These are phyloP conservation scores for Alligator mississippiensis DNA, from an alignment of 2,113 vertebrate species.

Conservation along the genomic window DNA sequence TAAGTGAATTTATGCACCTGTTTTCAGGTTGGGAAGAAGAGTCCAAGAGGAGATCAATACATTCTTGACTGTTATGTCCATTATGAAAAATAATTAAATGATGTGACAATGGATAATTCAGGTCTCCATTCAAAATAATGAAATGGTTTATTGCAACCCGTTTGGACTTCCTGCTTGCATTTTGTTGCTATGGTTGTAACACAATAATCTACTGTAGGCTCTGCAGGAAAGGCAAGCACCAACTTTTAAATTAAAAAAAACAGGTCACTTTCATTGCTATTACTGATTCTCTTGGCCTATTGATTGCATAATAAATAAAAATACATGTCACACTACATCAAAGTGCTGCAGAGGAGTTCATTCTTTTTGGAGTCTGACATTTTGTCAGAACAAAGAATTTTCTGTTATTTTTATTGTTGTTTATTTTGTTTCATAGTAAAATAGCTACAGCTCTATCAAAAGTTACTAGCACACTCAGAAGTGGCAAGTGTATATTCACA, in stretches of 20 bases:
- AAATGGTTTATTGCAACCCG: not conserved
- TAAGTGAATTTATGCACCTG: no score
- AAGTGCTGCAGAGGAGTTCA: not conserved
- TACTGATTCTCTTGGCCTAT: not conserved
- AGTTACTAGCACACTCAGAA: not conserved
- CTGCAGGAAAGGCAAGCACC: not conserved
- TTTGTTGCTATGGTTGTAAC: not conserved
- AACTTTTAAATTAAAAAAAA: constrained; percentile 27
- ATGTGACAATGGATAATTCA: not conserved
- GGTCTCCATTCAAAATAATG: not conserved
- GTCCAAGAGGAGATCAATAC: not conserved
- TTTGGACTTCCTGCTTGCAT: not conserved
- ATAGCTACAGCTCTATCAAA: not conserved
- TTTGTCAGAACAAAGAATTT: not conserved
- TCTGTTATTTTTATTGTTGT: not conserved
- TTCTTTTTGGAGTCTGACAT: fast-evolving
- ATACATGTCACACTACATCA: not conserved
- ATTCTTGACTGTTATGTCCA: not conserved
- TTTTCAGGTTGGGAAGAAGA: not conserved
- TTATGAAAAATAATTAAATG: not conserved
- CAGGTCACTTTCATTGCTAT: not conserved
- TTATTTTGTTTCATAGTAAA: not conserved
- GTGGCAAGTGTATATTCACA: not conserved
- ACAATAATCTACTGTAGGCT: not conserved
- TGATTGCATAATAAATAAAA: not conserved